phyloP scores from a whole-genome alignment of 2,797 vertebrate species.

The Acanthurus leucopareius region DNA sequence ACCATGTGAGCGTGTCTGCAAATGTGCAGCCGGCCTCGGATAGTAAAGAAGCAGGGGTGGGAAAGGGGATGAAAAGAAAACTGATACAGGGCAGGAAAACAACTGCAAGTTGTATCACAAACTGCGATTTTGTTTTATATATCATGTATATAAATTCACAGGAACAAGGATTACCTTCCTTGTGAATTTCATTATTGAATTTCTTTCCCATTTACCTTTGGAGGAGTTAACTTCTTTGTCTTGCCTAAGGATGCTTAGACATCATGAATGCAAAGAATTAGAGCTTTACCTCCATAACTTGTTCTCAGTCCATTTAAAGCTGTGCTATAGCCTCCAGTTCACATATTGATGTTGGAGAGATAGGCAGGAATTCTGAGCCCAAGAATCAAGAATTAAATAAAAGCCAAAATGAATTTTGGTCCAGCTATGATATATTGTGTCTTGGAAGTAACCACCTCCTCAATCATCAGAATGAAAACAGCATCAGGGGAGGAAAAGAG shows the following conservation, averaged over 20 bases:
- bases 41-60: neutral
- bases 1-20: neutral
- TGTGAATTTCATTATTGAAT: neutral
- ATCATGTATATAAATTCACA: neutral
- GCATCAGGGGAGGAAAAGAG: neutral
- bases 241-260: neutral
- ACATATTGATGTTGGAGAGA: conserved; percentile 38
- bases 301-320: conserved; percentile 25
- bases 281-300: neutral
- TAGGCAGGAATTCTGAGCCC: conserved; percentile 5
- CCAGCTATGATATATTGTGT: conserved; percentile 35
- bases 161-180: neutral
- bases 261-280: conserved; percentile 8
- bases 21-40: neutral
- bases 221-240: neutral
- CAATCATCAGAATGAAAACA: conserved; percentile 44
- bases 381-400: conserved; percentile 47
- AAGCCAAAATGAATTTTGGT: conserved; percentile 40
- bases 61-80: neutral
- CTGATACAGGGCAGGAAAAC: neutral
- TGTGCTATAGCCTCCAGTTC: neutral
- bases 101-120: neutral
- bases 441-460: conserved; percentile 49
- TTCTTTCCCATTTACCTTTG: neutral
- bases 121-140: neutral